These are phyloP conservation scores for Papilio machaon DNA, from an alignment of 1,140 invertebrate species.

Conservation along the genomic window DNA sequence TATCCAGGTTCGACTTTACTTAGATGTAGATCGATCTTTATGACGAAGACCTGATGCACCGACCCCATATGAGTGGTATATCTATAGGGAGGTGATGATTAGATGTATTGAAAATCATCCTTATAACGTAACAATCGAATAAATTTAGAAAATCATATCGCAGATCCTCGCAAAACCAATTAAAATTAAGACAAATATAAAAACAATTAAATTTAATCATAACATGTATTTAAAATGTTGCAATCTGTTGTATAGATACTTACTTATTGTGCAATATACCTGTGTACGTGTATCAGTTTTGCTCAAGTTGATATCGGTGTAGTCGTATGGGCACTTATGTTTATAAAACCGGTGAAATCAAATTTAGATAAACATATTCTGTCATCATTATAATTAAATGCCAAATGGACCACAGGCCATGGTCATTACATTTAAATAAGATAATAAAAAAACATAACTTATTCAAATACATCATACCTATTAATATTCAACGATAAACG, in stretches of 20 bases:
- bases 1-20: too few relatives aligned
- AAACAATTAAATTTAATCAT: neutral
- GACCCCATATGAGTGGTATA: too few relatives aligned
- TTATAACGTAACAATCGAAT: too few relatives aligned
- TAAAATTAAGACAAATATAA: too few relatives aligned
- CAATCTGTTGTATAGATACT: neutral
- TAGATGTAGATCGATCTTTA: too few relatives aligned
- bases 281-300: neutral
- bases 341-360: constrained; percentile 15
- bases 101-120: too few relatives aligned
- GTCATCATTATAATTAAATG: constrained; percentile 27
- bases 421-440: constrained; percentile 6
- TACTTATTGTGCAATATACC: neutral
- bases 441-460: constrained; percentile 3
- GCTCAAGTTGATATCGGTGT: neutral
- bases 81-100: too few relatives aligned
- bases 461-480: constrained; percentile 7
- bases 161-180: neutral
- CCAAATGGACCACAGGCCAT: constrained; percentile 18
- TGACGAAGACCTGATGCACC: too few relatives aligned
- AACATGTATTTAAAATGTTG: neutral
- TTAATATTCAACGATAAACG: constrained; percentile 9
- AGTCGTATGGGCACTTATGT: neutral
- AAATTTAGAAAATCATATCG: too few relatives aligned
- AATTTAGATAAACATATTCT: constrained; percentile 25